Base-by-base conservation (phyloP, 2,888 invertebrate genomes). In the Galerucella nymphaeae region DNA sequence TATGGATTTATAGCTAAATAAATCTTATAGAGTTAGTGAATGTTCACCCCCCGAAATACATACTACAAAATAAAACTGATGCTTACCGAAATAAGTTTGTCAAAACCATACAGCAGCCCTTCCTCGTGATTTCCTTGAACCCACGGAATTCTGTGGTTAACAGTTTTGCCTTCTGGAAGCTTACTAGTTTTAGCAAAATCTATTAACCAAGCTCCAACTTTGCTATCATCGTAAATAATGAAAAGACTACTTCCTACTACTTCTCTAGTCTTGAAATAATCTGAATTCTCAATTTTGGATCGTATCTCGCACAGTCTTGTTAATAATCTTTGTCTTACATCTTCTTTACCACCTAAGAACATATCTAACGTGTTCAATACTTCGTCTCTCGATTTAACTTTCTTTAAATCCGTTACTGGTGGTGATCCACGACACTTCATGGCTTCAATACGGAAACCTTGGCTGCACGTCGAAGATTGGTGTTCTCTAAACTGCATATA, bases 401-500 rank as follows among this genome's bases (percentile, higher is more conserved):
- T 95, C 87, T 98, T 96, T 76, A 98, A 88, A 85, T 97, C 96
- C 65, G 94, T 96, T 23, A 95, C 91, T 0, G 96, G 96, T 0
- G 93, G 91, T 75, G 93, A 90, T 23, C 96, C 94, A 14, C 94
- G 91, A 81, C 95, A 89, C 86, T 97, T 96, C 85, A 98, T 93
- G 2, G 97, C 99, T 87, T 99, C 99, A 81, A 99, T 96, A 79
- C 99, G 90, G 86, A 99, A 99, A 4, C 98, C 98, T 82, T 96
- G 93, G 73, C 93, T 91, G 76, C 96, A 95, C 0, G 97, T 95
- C 3, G 97, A 97, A 74, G 97, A 97, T 84, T 96, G 94, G 78
- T 94, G 90, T 87, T 99, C 98, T 70, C 98, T 90, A 88, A 97
- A 97, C 84, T 96, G 93, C 98, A 98, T 98, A 87, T 99, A 99